phyloP scores from a whole-genome alignment of 1,140 invertebrate species.

The Solen grandis region DNA sequence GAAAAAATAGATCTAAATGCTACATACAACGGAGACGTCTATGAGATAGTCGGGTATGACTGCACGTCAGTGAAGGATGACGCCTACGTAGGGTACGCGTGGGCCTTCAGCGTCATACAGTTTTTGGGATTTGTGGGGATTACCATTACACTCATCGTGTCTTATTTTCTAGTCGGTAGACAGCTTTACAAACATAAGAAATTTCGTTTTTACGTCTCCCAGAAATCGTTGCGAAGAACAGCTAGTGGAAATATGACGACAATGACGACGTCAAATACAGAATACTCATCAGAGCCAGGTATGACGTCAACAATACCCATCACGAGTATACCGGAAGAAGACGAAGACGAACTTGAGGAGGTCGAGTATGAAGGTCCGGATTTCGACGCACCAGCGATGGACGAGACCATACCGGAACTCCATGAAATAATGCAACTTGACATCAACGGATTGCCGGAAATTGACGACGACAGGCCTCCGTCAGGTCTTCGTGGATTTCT shows the following conservation, averaged over 20 bases:
- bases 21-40: conserved; percentile 8
- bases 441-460: conserved; percentile 14
- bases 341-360: conserved; percentile 45
- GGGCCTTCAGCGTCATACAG: conserved; percentile 42
- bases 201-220: conserved; percentile 48
- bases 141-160: conserved; percentile 36
- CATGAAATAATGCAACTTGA: conserved; percentile 40
- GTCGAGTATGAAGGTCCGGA: conserved; percentile 48
- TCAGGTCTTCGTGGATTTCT: conserved; percentile 19
- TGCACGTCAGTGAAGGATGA: conserved; percentile 41
- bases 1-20: conserved; percentile 20
- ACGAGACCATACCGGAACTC: conserved; percentile 45
- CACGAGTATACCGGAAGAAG: conserved; percentile 37
- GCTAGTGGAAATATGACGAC: conserved; percentile 36
- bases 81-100: conserved; percentile 5
- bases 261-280: conserved; percentile 34
- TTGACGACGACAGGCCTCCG: conserved; percentile 39
- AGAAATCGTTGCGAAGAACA: conserved; percentile 40
- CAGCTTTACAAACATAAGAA: conserved; percentile 53
- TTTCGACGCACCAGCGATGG: conserved; percentile 34
- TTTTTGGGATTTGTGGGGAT: conserved; percentile 40
- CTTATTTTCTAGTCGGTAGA: conserved; percentile 49
- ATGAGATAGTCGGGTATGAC: conserved; percentile 31
- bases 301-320: conserved; percentile 32
- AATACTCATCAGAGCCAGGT: conserved; percentile 32